phyloP scores from a whole-genome alignment of 1,140 invertebrate genomes.

The Laodelphax striatellus region DNA sequence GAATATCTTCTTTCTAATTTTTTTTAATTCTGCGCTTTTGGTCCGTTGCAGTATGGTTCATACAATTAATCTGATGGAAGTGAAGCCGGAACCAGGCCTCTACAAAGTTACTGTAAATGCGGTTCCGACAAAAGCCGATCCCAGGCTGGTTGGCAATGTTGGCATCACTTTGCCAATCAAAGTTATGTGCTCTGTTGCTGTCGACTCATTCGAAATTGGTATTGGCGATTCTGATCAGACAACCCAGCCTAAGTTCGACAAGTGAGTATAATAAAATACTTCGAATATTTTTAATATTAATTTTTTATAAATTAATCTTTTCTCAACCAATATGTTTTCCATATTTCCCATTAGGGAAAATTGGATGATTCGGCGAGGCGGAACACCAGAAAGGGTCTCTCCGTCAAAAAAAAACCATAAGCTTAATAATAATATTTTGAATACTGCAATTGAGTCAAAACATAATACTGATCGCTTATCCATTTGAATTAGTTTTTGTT shows the following conservation, averaged over 20 bases:
- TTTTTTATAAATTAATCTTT: too few species aligned
- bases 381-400: too few species aligned
- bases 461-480: too few species aligned
- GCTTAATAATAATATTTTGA: too few species aligned
- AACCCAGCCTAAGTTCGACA: conserved; percentile 61
- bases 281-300: conserved; percentile 5
- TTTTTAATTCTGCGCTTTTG: conserved; percentile 4
- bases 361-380: too few species aligned
- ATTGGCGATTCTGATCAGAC: conserved; percentile 81
- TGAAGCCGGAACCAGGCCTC: conserved; percentile 67
- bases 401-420: too few species aligned
- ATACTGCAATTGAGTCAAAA: too few species aligned
- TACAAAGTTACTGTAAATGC: conserved; percentile 71
- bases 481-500: too few species aligned
- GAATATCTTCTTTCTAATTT: background rate
- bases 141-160: conserved; percentile 38
- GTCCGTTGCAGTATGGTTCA: conserved; percentile 46
- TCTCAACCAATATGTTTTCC: too few species aligned
- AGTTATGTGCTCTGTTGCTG: conserved; percentile 52
- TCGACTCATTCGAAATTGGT: conserved; percentile 77
- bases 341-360: too few species aligned
- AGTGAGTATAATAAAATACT: conserved; percentile 31
- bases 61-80: conserved; percentile 65
- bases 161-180: conserved; percentile 51
- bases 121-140: conserved; percentile 41